phyloP scores from a whole-genome alignment of 2,888 invertebrate species.

The Tolmerus cingulatus region DNA sequence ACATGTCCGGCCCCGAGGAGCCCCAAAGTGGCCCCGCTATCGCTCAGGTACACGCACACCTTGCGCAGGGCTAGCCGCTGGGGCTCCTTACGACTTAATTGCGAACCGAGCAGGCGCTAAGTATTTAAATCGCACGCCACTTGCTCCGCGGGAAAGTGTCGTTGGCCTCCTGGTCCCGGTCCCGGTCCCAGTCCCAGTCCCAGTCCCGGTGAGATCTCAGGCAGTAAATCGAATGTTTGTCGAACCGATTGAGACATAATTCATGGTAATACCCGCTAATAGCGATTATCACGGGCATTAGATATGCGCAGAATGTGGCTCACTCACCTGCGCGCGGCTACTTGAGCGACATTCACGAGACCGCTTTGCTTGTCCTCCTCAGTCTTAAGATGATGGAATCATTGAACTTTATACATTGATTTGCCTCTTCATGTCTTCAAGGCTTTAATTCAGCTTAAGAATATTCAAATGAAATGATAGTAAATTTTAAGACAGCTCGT shows the following conservation, averaged over 20 bases:
- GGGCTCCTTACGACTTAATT: slow-evolving; percentile 38
- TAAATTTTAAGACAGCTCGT: too few species aligned
- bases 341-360: not conserved
- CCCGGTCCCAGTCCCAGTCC: too few species aligned
- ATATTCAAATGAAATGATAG: too few species aligned
- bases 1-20: not conserved
- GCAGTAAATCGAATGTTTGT: slow-evolving; percentile 39
- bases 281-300: slow-evolving; percentile 40
- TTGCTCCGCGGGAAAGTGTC: slow-evolving; percentile 4
- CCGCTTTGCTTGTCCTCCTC: not conserved
- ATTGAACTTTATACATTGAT: not conserved
- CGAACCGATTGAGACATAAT: slow-evolving; percentile 44
- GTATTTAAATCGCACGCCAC: slow-evolving; percentile 39
- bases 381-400: not conserved
- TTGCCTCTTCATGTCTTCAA: not conserved
- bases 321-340: not conserved
- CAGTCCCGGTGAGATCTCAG: not conserved
- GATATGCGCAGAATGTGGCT: not conserved
- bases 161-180: slow-evolving; percentile 1
- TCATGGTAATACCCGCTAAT: slow-evolving; percentile 43
- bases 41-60: slow-evolving; percentile 28
- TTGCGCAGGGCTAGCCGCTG: not conserved
- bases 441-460: not conserved
- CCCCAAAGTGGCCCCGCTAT: not conserved
- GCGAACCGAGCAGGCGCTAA: slow-evolving; percentile 38